Evolutionary conservation across 1,140 invertebrate genomes (phyloP).

Genomic region (Polypedilum vanderplanki): DNA sequence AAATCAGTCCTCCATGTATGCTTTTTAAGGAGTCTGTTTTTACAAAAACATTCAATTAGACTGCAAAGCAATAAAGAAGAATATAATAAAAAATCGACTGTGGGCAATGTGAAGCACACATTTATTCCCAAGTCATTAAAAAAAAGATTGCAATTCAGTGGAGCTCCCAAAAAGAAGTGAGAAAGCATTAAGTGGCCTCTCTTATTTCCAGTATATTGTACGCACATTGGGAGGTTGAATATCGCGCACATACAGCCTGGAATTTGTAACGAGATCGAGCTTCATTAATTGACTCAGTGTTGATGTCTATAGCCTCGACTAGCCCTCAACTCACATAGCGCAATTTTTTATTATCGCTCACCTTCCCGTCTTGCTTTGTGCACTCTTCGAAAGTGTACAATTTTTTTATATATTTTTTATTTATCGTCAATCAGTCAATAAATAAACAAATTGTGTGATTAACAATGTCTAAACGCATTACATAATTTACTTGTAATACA

Average conservation of each 20-base stretch:
- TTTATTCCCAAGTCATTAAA: too few relatives aligned
- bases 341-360: background rate
- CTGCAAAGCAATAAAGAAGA: too few relatives aligned
- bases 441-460: slow-evolving; percentile 19
- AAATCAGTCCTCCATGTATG: too few relatives aligned
- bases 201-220: background rate
- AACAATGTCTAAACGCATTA: slow-evolving; percentile 18
- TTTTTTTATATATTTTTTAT: too few relatives aligned
- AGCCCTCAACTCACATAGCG: background rate
- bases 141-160: background rate
- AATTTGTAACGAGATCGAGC: slow-evolving; percentile 28
- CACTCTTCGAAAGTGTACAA: background rate
- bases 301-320: slow-evolving; percentile 22
- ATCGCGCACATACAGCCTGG: background rate
- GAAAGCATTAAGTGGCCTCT: background rate
- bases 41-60: too few relatives aligned
- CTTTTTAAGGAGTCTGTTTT: too few relatives aligned
- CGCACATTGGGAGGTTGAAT: slow-evolving; percentile 24
- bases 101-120: too few relatives aligned
- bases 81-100: too few relatives aligned
- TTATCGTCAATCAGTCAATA: slow-evolving; percentile 4
- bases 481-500: slow-evolving; percentile 20
- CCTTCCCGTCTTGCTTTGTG: background rate
- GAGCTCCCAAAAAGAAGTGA: background rate
- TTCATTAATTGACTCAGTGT: slow-evolving; percentile 28